Evolutionary conservation across 2,888 invertebrate species (phyloP).

Genomic region (Plebejus argus): DNA sequence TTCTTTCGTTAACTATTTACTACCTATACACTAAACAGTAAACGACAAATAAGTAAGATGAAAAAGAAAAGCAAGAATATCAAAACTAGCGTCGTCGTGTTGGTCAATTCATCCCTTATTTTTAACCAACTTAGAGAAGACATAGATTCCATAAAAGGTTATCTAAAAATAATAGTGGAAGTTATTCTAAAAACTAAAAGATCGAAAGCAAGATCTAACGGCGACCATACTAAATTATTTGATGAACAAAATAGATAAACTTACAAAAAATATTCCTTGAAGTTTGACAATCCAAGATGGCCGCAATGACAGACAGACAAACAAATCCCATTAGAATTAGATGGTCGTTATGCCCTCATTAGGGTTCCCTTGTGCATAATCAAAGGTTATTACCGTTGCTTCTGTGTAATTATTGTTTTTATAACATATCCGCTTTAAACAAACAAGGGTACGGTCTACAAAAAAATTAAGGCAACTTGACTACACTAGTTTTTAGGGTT

Average conservation of each 20-base stretch:
- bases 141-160: too few relatives aligned
- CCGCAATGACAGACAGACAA: constrained; percentile 7
- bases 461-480: not conserved
- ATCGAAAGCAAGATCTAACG: too few relatives aligned
- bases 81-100: too few relatives aligned
- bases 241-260: not conserved
- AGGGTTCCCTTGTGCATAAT: constrained; percentile 44
- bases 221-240: too few relatives aligned
- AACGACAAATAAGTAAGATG: too few relatives aligned
- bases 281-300: not conserved
- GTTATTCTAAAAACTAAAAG: too few relatives aligned
- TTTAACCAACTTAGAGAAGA: too few relatives aligned
- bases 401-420: constrained; percentile 70
- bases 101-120: too few relatives aligned
- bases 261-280: not conserved
- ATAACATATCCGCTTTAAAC: constrained; percentile 65
- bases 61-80: too few relatives aligned
- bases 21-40: too few relatives aligned
- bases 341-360: constrained; percentile 31
- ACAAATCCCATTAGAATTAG: constrained; percentile 22
- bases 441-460: constrained; percentile 44
- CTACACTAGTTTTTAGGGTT: too few relatives aligned
- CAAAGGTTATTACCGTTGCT: constrained; percentile 62
- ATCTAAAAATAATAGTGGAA: too few relatives aligned
- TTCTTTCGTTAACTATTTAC: not conserved